Evolutionary conservation across 2,113 vertebrate genomes (phyloP), one percentile per base, ranked within the genome.

Genomic region (Garra rufa): DNA sequence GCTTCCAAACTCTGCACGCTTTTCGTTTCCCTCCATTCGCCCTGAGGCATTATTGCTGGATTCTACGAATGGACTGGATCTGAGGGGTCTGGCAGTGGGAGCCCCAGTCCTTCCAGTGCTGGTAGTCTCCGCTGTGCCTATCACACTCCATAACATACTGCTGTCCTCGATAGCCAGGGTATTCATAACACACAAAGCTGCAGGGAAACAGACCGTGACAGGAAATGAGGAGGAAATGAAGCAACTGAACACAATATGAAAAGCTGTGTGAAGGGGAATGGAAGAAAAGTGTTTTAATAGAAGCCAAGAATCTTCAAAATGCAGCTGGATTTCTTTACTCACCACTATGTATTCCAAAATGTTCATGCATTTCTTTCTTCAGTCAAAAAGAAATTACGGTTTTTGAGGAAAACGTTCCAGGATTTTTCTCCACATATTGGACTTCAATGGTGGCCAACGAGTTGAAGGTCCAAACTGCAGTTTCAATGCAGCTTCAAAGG

Each of bases 101-200:
- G 7, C 90, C 89, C 82, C 87, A 91, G 65, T 89, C 81, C 69
- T 50, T 88, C 85, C 88, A 90, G 87, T 88, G 82, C 48, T 87
- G 85, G 76, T 88, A 90, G 46, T 90, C 89, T 46, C 88, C 86
- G 4, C 83, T 85, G 86, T 90, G 82, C 21, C 83, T 82, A 65
- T 90, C 89, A 63, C 85, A 89, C 83, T 91, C 89, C 88, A 87
- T 86, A 55, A 91, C 86, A 77, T 90, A 91, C 87, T 91, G 90
- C 75, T 88, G 87, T 30, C 89, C 88, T 21, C 85, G 86, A 71
- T 91, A 91, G 43, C 88, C 90, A 1, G 88, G 88, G 70, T 87
- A 91, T 87, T 90, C 87, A 44, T 87, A 91, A 61, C 90, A 91
- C 63, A 91, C 89, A 46, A 88, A 90, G 14, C 89, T 91, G 85